Percentiles rank a stretch among this genome's conserved stretches.
Conservation (phyloP, 2,797 vertebrate species). For the Echiichthys vipera region DNA sequence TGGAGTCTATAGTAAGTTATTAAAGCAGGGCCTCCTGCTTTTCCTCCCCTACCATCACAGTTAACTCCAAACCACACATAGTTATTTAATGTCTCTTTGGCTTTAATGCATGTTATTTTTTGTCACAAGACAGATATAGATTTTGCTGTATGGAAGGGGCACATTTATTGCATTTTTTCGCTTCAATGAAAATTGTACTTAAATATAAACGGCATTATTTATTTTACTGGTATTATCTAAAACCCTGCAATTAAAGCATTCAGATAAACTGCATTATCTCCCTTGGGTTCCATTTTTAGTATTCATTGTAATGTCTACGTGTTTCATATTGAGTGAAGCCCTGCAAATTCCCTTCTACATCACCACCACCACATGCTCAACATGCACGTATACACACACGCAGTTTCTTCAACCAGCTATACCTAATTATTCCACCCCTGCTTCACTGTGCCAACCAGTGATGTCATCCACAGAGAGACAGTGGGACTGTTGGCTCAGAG, state of each 20-base stretch:
- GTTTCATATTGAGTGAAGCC: slow-evolving; percentile 66
- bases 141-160: neutral
- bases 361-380: slow-evolving; percentile 46
- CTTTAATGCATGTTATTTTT: slow-evolving; percentile 13
- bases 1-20: slow-evolving; percentile 77
- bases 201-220: slow-evolving; percentile 12
- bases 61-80: slow-evolving; percentile 48
- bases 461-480: slow-evolving; percentile 83
- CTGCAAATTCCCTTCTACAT: slow-evolving; percentile 70
- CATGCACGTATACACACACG: slow-evolving; percentile 46
- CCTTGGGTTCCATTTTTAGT: slow-evolving; percentile 8
- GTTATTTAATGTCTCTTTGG: slow-evolving; percentile 29
- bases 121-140: neutral
- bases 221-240: neutral
- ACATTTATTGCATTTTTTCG: neutral
- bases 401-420: slow-evolving; percentile 76
- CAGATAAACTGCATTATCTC: slow-evolving; percentile 17
- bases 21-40: slow-evolving; percentile 75
- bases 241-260: neutral
- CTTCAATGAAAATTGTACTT: neutral
- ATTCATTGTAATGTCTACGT: slow-evolving; percentile 59
- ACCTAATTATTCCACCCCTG: slow-evolving; percentile 82
- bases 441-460: slow-evolving; percentile 81
- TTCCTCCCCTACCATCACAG: slow-evolving; percentile 51
- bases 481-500: slow-evolving; percentile 74